A percentile compares a stretch with the other conserved stretches of the same genome.
phyloP scores from a whole-genome alignment of 2,113 vertebrate species.

The Seriola dumerili region DNA sequence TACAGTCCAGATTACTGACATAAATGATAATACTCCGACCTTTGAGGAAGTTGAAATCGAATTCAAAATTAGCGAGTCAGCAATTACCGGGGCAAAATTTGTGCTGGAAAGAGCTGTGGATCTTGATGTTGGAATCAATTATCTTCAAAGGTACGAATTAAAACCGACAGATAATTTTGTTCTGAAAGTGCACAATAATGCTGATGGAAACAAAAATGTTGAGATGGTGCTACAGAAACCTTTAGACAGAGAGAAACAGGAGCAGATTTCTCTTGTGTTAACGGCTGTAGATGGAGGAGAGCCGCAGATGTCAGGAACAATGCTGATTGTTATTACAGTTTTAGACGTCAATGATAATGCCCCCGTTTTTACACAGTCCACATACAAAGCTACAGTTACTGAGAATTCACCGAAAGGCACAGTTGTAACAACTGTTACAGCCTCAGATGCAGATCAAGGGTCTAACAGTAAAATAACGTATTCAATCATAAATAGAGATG shows the following conservation, averaged over 20 bases:
- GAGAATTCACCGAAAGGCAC: slow-evolving; percentile 73
- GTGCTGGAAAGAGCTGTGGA: slow-evolving; percentile 79
- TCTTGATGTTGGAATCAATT: slow-evolving; percentile 79
- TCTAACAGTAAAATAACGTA: background rate
- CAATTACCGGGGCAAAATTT: slow-evolving; percentile 25
- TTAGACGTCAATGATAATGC: slow-evolving; percentile 71
- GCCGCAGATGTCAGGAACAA: slow-evolving; percentile 54
- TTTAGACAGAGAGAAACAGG: slow-evolving; percentile 61
- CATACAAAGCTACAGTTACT: slow-evolving; percentile 73
- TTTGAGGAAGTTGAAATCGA: slow-evolving; percentile 73
- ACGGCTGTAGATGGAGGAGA: slow-evolving; percentile 59
- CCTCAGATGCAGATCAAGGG: slow-evolving; percentile 75
- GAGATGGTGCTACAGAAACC: slow-evolving; percentile 68
- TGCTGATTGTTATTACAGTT: slow-evolving; percentile 56
- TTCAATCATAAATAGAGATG: background rate
- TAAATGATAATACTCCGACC: slow-evolving; percentile 85
- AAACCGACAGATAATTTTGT: slow-evolving; percentile 71
- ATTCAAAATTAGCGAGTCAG: slow-evolving; percentile 67
- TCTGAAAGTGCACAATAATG: slow-evolving; percentile 36
- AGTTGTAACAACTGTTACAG: slow-evolving; percentile 61
- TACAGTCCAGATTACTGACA: slow-evolving; percentile 82
- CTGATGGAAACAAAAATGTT: slow-evolving; percentile 50
- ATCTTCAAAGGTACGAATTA: slow-evolving; percentile 78
- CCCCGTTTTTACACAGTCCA: slow-evolving; percentile 65
- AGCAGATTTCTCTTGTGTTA: slow-evolving; percentile 51